These are phyloP conservation scores for Oxyteleia sp. DNA, from an alignment of 2,888 invertebrate species.

Conservation along the genomic window DNA sequence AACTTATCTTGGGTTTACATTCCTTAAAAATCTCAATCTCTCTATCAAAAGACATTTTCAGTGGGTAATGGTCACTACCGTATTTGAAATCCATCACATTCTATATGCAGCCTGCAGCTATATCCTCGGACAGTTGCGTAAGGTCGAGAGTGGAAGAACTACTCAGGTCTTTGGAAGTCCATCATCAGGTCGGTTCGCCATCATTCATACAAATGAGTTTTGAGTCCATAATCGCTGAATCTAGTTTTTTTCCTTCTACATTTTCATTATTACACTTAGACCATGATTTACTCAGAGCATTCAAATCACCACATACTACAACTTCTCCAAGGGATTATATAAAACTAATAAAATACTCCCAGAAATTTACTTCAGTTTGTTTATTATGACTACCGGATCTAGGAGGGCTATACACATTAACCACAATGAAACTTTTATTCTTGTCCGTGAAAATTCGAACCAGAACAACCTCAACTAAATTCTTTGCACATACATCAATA, in stretches of 20 bases:
- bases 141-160: not conserved
- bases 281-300: constrained; percentile 9
- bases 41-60: constrained; percentile 1
- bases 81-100: constrained; percentile 3
- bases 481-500: no score
- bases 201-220: constrained; percentile 1
- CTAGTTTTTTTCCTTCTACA: constrained; percentile 19
- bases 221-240: not conserved
- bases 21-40: not conserved
- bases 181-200: constrained; percentile 4
- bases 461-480: no score
- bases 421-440: no score
- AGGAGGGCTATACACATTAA: no score
- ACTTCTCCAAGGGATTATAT: not conserved
- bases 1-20: constrained; percentile 17
- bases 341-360: constrained; percentile 13
- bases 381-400: not conserved
- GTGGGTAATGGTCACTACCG: constrained; percentile 24
- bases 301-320: constrained; percentile 31
- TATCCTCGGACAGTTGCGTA: not conserved
- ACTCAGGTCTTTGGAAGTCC: constrained; percentile 6
- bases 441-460: no score
- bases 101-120: not conserved
- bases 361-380: constrained; percentile 12
- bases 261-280: not conserved